Evolutionary conservation across 2,113 vertebrate species (phyloP), one percentile per base, ranked within the genome.

Genomic region (Sardina pilchardus): DNA sequence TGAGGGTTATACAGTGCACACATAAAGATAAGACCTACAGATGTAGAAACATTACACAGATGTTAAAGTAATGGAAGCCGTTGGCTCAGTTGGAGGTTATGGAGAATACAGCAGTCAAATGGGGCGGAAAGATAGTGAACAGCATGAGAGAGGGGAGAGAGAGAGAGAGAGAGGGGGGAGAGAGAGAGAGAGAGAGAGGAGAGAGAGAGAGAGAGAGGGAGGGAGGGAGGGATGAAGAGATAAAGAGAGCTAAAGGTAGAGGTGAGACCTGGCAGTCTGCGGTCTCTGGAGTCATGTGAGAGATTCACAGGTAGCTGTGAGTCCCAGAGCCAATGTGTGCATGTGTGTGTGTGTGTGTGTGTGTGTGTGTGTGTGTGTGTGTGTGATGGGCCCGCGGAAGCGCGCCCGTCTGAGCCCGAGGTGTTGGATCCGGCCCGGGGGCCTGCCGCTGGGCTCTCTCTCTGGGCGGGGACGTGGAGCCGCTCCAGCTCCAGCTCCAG

Each of bases 171-270:
- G 30, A 50, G 30, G n/a, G 88, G 89, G 21, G 39, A 71, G 80
- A 67, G 81, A 81, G 48, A 50, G 45, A 63, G 82, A 14, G 7
- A 71, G 63, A 90, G 88, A 48, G 88, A 90, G 21, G 39, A 71
- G 80, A 67, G 81, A 81, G 42, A 50, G 36, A 63, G 82, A 14
- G 48, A 56, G 47, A 75, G 30, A 50, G 34, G 83, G 89, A 7
- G 82, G 89, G 85, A 88, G 87, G 82, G 88, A 89, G 88, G 84
- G 39, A 39, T 88, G 88, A 30, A 83, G 85, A 92, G 91, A 50
- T 9, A 67, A 4, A 67, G 59, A 67, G 59, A 67, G 59, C 5
- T 1, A 67, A 9, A 67, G 59, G 10, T 6, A 67, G 59, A 67
- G 59, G 59, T 67, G 59, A 67, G n/a, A 67, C 48, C 16, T 53